phyloP scores from a whole-genome alignment of 2,113 vertebrate species.

The Ochotona princeps region DNA sequence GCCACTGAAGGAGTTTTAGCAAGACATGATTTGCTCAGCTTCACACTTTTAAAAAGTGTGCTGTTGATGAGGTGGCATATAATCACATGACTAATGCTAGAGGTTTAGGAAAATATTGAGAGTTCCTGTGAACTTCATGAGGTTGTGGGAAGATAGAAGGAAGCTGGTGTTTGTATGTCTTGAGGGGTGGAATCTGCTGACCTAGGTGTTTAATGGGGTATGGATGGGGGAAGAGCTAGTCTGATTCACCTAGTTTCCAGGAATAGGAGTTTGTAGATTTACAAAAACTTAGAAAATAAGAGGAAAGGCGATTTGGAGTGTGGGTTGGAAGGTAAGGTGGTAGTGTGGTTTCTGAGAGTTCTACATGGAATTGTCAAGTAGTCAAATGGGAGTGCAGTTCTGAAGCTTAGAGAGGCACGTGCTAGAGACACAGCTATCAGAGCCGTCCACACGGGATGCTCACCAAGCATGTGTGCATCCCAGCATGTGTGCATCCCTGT shows the following conservation, averaged over 20 bases:
- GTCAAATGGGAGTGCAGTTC: neutral
- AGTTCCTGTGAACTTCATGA: neutral
- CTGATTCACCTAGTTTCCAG: neutral
- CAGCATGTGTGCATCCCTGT: neutral
- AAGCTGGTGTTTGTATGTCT: neutral
- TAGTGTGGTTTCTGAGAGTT: neutral
- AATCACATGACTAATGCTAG: neutral
- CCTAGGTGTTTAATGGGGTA: neutral
- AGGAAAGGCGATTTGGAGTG: neutral
- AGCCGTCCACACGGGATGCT: neutral
- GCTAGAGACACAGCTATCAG: neutral
- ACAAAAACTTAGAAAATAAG: neutral
- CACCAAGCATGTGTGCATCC: neutral
- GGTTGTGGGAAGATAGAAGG: neutral
- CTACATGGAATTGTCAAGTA: neutral
- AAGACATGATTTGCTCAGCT: neutral
- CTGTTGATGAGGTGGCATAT: neutral
- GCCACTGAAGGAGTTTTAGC: neutral
- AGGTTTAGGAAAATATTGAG: slow-evolving; percentile 3
- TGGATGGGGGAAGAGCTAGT: neutral
- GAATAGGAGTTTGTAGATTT: neutral
- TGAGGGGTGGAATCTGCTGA: neutral
- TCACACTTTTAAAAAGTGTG: neutral
- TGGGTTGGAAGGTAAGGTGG: neutral
- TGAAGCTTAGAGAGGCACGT: neutral